A percentile compares a stretch with the other conserved stretches of the same genome.
Evolutionary conservation across 2,113 vertebrate genomes (phyloP).

Genomic region (Theristicus caerulescens): DNA sequence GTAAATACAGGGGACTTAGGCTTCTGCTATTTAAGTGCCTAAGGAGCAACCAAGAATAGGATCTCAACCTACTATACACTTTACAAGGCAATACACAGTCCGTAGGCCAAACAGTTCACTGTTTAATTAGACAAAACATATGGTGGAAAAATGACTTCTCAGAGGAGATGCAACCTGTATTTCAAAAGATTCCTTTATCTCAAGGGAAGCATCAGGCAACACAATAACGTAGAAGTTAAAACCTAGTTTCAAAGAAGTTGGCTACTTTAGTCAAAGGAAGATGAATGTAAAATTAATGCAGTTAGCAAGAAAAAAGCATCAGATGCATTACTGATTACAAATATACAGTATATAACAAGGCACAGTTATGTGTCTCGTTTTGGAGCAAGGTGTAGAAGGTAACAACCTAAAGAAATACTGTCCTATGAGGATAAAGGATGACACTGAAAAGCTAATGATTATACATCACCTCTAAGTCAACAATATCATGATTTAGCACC

Average conservation of each 20-base stretch:
- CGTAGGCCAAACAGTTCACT: not conserved
- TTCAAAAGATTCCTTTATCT: not conserved
- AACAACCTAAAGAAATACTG: not conserved
- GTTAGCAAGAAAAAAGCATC: not conserved
- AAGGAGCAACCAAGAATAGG: not conserved
- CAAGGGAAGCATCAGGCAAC: not conserved
- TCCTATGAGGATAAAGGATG: not conserved
- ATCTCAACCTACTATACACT: not conserved
- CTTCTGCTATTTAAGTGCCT: not conserved
- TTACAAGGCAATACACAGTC: not conserved
- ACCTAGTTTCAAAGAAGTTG: not conserved
- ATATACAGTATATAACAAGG: not conserved
- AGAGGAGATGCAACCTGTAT: not conserved
- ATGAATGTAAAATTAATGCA: not conserved
- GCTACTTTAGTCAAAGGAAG: not conserved
- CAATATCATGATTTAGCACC: not conserved
- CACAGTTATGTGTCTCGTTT: not conserved
- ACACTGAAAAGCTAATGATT: not conserved
- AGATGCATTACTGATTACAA: not conserved
- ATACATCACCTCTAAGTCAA: not conserved
- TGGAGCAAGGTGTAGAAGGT: not conserved
- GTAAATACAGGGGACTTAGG: not conserved
- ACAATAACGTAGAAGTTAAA: not conserved
- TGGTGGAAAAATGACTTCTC: not conserved
- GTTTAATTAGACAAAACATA: not conserved